A percentile compares a stretch with the other conserved stretches of the same genome.
Evolutionary conservation across 2,797 vertebrate genomes (phyloP).

Genomic region (Hydrophis major): DNA sequence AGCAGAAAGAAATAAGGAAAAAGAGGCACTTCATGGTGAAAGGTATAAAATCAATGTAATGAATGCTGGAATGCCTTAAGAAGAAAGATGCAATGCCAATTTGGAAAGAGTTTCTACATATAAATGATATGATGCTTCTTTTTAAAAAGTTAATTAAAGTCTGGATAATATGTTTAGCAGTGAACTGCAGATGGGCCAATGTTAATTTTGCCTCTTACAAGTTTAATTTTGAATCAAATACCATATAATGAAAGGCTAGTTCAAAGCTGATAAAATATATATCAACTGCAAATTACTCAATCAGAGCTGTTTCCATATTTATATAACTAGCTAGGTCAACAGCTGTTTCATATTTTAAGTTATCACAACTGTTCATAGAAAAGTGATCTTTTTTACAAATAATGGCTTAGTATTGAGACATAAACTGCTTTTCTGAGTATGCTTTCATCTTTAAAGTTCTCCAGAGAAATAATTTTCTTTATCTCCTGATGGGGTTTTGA

Average conservation of each 20-base stretch:
- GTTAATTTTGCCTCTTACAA: background rate
- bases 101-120: background rate
- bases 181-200: background rate
- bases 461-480: background rate
- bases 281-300: background rate
- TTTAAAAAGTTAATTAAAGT: background rate
- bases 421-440: background rate
- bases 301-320: background rate
- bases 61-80: background rate
- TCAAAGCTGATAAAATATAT: background rate
- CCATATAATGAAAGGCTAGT: background rate
- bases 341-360: background rate
- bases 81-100: background rate
- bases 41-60: background rate
- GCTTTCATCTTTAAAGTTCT: background rate
- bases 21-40: background rate
- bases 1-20: background rate
- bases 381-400: background rate
- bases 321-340: background rate
- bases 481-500: background rate
- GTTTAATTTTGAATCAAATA: background rate
- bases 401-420: background rate
- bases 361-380: background rate
- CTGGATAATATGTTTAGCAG: background rate
- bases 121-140: background rate